A percentile compares a stretch with the other conserved stretches of the same genome.
These are phyloP conservation scores for Echiichthys vipera DNA, from an alignment of 2,797 vertebrate genomes.

Conservation along the genomic window DNA sequence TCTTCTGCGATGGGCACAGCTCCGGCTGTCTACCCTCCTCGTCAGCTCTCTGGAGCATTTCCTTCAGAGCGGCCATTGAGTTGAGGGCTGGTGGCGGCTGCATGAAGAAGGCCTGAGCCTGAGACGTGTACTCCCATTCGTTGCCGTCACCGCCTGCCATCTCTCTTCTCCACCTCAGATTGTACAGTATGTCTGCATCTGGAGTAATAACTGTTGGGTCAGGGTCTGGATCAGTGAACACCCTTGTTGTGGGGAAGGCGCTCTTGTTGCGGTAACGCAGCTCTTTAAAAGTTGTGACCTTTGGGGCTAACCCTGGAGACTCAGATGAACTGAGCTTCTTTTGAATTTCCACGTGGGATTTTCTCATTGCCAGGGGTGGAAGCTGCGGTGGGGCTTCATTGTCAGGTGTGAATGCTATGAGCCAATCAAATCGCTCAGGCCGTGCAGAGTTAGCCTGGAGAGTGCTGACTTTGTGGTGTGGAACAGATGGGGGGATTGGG, in stretches of 20 bases:
- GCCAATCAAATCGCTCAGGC: constrained; percentile 93
- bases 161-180: constrained; percentile 86
- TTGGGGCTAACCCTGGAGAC: constrained; percentile 73
- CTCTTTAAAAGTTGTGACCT: constrained; percentile 92
- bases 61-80: constrained; percentile 84
- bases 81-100: constrained; percentile 82
- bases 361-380: constrained; percentile 62
- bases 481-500: constrained; percentile 74
- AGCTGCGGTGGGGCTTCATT: constrained; percentile 75
- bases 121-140: constrained; percentile 88
- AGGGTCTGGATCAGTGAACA: constrained; percentile 80
- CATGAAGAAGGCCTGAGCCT: constrained; percentile 85
- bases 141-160: constrained; percentile 77
- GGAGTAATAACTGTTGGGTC: constrained; percentile 84
- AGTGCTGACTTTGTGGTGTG: constrained; percentile 75
- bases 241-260: constrained; percentile 64
- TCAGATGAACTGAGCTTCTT: constrained; percentile 63
- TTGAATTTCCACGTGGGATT: constrained; percentile 51
- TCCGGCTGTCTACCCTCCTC: constrained; percentile 74
- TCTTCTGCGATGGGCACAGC: constrained; percentile 71
- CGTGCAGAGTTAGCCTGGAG: constrained; percentile 81
- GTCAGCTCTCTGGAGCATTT: constrained; percentile 87
- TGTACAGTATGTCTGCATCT: constrained; percentile 87
- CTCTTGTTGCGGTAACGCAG: constrained; percentile 88
- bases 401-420: constrained; percentile 95